Evolutionary conservation across 1,140 invertebrate species (phyloP).

Genomic region (Chlorops oryzae): DNA sequence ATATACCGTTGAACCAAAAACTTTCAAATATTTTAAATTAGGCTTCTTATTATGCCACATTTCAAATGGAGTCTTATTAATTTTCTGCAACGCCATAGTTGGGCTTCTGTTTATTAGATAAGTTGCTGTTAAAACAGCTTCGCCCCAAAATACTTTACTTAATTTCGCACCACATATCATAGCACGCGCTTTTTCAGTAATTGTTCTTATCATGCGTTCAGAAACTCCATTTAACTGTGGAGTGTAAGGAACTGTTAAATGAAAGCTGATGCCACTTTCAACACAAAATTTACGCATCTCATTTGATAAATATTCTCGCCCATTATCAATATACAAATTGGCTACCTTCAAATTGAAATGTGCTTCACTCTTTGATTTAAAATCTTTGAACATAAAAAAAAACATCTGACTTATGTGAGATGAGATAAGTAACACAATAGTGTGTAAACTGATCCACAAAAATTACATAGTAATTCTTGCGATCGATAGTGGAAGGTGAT

Average conservation of each 20-base stretch:
- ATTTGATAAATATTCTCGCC: slow-evolving; percentile 15
- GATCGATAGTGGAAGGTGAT: slow-evolving; percentile 33
- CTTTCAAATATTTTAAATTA: slow-evolving; percentile 47
- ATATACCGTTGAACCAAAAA: slow-evolving; percentile 50
- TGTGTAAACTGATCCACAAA: slow-evolving; percentile 18
- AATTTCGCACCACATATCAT: slow-evolving; percentile 40
- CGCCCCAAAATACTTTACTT: slow-evolving; percentile 41
- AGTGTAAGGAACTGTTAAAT: slow-evolving; percentile 47
- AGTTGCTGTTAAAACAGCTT: slow-evolving; percentile 41
- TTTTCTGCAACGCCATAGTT: slow-evolving; percentile 35
- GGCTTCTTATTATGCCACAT: slow-evolving; percentile 49
- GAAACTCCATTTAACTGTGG: slow-evolving; percentile 52
- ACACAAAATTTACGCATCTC: slow-evolving; percentile 43
- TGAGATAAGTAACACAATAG: slow-evolving; percentile 22
- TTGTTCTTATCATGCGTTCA: slow-evolving; percentile 48
- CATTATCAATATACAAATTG: slow-evolving; percentile 28
- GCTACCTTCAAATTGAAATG: slow-evolving; percentile 43
- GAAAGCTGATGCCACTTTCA: slow-evolving; percentile 48
- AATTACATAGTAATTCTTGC: slow-evolving; percentile 29
- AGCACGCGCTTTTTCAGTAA: slow-evolving; percentile 46
- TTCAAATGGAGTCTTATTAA: slow-evolving; percentile 48
- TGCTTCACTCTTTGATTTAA: slow-evolving; percentile 34
- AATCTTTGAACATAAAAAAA: slow-evolving; percentile 42
- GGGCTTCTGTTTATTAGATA: slow-evolving; percentile 49
- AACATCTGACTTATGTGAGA: slow-evolving; percentile 36